Percentiles rank a stretch among this genome's conserved stretches.
Evolutionary conservation across 2,888 invertebrate species (phyloP).

Genomic region (Archaeoteleia sp.): DNA sequence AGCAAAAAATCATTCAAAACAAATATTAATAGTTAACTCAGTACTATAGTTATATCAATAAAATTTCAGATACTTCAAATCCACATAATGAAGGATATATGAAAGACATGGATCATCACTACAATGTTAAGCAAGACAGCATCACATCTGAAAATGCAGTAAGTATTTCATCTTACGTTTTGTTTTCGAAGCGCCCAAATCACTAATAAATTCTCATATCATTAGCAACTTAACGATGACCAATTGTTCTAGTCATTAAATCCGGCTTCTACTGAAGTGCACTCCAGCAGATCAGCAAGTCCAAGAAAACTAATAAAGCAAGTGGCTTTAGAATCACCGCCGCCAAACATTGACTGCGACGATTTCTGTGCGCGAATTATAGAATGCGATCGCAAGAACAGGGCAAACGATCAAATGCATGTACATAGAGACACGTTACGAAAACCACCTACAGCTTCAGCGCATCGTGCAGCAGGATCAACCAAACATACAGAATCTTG

Average conservation of each 20-base stretch:
- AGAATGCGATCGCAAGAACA: constrained; percentile 64
- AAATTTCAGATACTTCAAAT: constrained; percentile 36
- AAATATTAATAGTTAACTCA: too few species aligned
- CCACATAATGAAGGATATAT: constrained; percentile 30
- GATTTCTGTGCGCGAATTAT: constrained; percentile 62
- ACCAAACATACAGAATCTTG: constrained; percentile 67
- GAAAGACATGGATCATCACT: constrained; percentile 44
- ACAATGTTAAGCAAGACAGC: constrained; percentile 64
- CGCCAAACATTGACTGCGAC: constrained; percentile 73
- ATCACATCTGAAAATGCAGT: constrained; percentile 64
- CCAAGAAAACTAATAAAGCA: constrained; percentile 83
- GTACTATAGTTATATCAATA: too few species aligned
- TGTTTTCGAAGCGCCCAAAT: too few species aligned
- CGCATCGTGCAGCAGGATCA: constrained; percentile 76
- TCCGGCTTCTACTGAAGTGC: constrained; percentile 60
- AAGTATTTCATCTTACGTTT: constrained; percentile 8
- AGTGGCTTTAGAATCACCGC: constrained; percentile 82
- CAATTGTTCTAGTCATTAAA: constrained; percentile 56
- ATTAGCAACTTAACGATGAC: too few species aligned
- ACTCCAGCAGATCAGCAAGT: constrained; percentile 77
- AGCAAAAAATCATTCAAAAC: too few species aligned
- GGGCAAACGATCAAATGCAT: constrained; percentile 68
- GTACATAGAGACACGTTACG: constrained; percentile 77
- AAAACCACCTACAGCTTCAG: constrained; percentile 73
- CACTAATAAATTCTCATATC: too few species aligned